Evolutionary conservation across 1,140 invertebrate genomes (phyloP), one percentile per base, ranked within the genome.

Genomic region (Brachionus plicatilis): DNA sequence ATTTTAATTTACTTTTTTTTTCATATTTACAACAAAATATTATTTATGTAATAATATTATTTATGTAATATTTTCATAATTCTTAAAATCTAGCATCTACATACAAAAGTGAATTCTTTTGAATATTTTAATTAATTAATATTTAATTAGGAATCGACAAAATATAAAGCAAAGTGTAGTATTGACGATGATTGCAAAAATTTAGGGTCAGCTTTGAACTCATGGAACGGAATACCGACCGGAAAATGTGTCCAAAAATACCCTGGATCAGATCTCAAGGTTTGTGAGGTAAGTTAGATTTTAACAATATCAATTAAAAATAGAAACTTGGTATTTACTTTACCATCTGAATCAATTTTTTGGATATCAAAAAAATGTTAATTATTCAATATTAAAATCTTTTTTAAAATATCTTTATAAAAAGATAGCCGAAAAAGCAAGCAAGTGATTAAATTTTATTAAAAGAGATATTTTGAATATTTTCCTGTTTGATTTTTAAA

Each of bases 151-250:
- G 50, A 82, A 17, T 20, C 43, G 4, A 29, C 53, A 41, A 82
- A 82, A 37, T 82, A 17, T 24, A 60, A 65, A 29, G 37, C 79
- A 20, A 68, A 65, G n/a, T 82, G 79, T 27, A 11, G 24, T n/a
- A 20, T 9, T 12, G 79, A 82, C 41, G 12, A 12, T 3, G 79
- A 82, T 65, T 82, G 79, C 41, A 0, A 65, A 65, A 82, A 68
- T 82, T 47, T 82, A 68, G 79, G 79, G 6, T 76, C 72, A 47
- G 33, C 43, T 37, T 33, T 45, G 43, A 80, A 80, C 20, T 45
- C 79, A 7, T 82, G 79, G 79, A 82, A 82, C 20, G 79, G 79
- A 14, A 82, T 82, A 65, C 79, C 79, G 24, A 82, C 79, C 0
- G 79, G 79, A 65, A 82, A 29, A 82, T 82, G 79, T 45, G 20